Base-by-base conservation (phyloP, 2,888 invertebrate species). In the Xestoiulus laeticollis region DNA sequence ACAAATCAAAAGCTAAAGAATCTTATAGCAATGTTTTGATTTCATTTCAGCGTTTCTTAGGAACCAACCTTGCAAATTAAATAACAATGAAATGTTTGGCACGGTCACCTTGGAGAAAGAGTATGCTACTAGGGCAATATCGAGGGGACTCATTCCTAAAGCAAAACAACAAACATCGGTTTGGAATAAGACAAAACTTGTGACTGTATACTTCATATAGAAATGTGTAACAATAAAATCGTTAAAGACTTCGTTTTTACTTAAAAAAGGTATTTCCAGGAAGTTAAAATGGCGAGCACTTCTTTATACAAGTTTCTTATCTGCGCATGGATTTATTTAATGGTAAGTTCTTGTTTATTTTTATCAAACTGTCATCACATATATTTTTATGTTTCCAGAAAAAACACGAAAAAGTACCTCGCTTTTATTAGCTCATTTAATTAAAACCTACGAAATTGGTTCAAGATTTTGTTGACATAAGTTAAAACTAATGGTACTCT, bases 101-200 rank as follows among this genome's bases (percentile, higher is more conserved):
- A 59, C 22, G 59, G 22, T 59, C 59, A 59, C 59, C 59, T 59
- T 59, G 59, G 59, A 22, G 59, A 59, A 59, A 22, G 59, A 59
- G 59, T 22, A 59, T 59, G 59, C 59, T 59, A 59, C 59, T 59
- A 59, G 59, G 59, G 22, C 59, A 59, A 59, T 59, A 59, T 59
- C 59, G 59, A 59, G 59, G 22, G 8, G n/a, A 59, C 59, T 22
- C 22, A 6, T 22, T n/a, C n/a, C 8, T n/a, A 22, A 3, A 59
- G 22, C n/a, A 5, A 59, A 59, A 59, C 59, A 59, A 59, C 59
- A 59, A 59, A 59, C 59, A 59, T n/a, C 59, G 10, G 59, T n/a
- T 59, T 59, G 59, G 8, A 59, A 59, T 59, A 22, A 59, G 22
- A 22, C 4, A 16, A 53, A 53, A 4, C 53, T 16, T 19, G 53